Evolutionary conservation across 2,888 invertebrate genomes (phyloP).

Genomic region (Patella caerulea): DNA sequence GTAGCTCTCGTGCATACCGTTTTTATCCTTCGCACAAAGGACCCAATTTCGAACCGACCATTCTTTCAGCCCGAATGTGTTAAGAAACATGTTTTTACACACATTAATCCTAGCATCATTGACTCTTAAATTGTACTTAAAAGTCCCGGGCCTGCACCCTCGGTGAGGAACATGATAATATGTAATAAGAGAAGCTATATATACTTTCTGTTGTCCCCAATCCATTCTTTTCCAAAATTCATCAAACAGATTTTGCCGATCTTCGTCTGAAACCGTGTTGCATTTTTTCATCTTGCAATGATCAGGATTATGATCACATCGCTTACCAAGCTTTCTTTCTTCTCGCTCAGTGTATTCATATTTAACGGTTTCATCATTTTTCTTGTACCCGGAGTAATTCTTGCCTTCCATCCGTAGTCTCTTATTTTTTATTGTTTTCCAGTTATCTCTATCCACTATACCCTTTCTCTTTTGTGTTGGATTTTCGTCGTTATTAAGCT

Average conservation of each 20-base stretch:
- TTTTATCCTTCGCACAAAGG: neutral
- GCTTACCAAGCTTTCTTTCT: too few relatives aligned
- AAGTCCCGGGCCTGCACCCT: conserved; percentile 4
- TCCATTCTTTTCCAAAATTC: neutral
- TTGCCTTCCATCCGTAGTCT: too few relatives aligned
- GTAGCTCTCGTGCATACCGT: neutral
- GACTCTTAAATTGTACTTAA: neutral
- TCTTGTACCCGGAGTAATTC: too few relatives aligned
- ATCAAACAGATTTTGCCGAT: neutral
- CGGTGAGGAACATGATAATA: neutral
- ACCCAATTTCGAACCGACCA: neutral
- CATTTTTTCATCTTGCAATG: too few relatives aligned
- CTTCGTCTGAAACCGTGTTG: neutral
- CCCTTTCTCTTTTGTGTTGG: too few relatives aligned
- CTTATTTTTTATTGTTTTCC: too few relatives aligned
- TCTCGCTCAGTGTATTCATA: too few relatives aligned
- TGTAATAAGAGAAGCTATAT: conserved; percentile 6
- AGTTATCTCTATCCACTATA: too few relatives aligned
- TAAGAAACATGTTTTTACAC: conserved; percentile 15
- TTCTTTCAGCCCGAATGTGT: neutral
- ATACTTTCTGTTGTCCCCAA: conserved; percentile 1
- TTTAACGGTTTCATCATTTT: too few relatives aligned
- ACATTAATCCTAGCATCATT: neutral
- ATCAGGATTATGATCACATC: too few relatives aligned
- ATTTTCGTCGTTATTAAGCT: too few relatives aligned